These are phyloP conservation scores for Tetheella fluctuosa DNA, from an alignment of 2,888 invertebrate genomes.

Conservation along the genomic window DNA sequence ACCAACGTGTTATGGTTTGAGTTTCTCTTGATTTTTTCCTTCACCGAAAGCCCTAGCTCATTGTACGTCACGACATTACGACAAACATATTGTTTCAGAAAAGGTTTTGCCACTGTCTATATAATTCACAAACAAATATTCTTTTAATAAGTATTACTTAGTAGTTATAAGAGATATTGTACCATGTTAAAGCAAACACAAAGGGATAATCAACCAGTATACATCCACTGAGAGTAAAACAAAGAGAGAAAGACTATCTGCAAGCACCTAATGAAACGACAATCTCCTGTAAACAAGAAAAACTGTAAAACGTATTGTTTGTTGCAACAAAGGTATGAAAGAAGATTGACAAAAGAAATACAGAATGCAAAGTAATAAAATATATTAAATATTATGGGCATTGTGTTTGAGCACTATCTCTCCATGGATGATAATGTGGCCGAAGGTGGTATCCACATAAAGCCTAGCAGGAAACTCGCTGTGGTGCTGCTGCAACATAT, in stretches of 20 bases:
- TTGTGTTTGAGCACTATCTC: background rate
- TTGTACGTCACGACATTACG: too few species aligned
- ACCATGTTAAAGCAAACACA: background rate
- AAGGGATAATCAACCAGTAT: background rate
- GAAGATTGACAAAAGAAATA: constrained; percentile 17
- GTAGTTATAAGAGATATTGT: background rate
- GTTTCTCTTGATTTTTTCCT: too few species aligned
- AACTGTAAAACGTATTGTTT: constrained; percentile 22
- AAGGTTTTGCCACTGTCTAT: too few species aligned
- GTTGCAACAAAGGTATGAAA: constrained; percentile 20
- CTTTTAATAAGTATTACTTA: background rate
- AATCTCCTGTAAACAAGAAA: constrained; percentile 11
- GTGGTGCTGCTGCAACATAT: too few species aligned
- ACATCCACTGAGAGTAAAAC: background rate
- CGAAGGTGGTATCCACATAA: too few species aligned
- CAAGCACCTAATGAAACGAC: constrained; percentile 12
- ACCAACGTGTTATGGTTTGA: too few species aligned
- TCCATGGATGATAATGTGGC: too few species aligned
- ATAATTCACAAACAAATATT: too few species aligned
- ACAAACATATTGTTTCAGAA: too few species aligned
- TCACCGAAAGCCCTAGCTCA: too few species aligned
- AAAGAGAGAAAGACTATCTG: background rate
- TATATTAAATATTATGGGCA: background rate
- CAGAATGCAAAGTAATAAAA: background rate
- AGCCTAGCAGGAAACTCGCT: too few species aligned